A percentile compares a stretch with the other conserved stretches of the same genome.
Conservation (phyloP, 2,888 invertebrate genomes). For the Neoscelio sp. region DNA sequence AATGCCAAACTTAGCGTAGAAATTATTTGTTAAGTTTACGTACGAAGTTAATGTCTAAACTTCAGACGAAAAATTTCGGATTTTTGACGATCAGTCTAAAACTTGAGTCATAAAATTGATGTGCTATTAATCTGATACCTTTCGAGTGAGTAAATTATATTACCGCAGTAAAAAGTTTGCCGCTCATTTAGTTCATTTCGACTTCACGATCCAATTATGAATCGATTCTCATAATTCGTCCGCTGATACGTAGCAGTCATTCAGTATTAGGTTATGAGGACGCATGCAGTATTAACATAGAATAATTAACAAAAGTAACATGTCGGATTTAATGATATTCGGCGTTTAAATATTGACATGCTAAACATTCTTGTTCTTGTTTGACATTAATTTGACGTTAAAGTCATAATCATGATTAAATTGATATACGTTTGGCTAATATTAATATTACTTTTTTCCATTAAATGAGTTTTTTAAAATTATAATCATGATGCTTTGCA, state of each 20-base stretch:
- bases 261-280: conserved; percentile 9
- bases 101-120: conserved; percentile 35
- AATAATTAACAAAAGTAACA: conserved; percentile 25
- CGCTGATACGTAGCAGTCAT: conserved; percentile 8
- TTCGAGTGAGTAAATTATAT: conserved; percentile 34
- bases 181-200: conserved; percentile 27
- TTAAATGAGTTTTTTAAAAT: no score
- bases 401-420: conserved; percentile 1
- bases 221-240: conserved; percentile 44
- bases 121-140: conserved; percentile 28
- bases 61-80: conserved; percentile 40
- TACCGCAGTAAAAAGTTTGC: conserved; percentile 38
- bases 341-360: conserved; percentile 2
- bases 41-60: conserved; percentile 28
- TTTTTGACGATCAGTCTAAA: conserved; percentile 23
- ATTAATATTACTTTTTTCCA: no score
- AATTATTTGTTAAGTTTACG: conserved; percentile 30
- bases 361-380: conserved; percentile 9
- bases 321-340: conserved; percentile 26
- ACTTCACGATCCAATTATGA: conserved; percentile 34
- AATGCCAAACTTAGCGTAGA: background rate
- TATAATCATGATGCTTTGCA: no score
- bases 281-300: conserved; percentile 3
- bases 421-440: conserved; percentile 1
- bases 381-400: conserved; percentile 3